These are phyloP conservation scores for Cossypha polioptera DNA, from an alignment of 2,797 vertebrate species.

Conservation along the genomic window DNA sequence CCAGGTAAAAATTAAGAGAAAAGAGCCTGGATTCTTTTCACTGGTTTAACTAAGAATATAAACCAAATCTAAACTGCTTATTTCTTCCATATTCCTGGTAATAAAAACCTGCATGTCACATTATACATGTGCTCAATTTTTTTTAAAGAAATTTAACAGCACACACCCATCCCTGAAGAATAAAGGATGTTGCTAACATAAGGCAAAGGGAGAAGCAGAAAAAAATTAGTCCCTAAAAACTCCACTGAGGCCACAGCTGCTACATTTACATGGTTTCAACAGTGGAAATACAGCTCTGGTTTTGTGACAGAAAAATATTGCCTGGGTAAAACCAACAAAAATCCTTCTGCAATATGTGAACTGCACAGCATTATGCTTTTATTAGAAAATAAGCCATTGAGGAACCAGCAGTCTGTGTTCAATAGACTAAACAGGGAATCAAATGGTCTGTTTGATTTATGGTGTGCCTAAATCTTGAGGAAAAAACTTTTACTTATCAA, in stretches of 20 bases:
- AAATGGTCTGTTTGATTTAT: slow-evolving; percentile 71
- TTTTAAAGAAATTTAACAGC: background rate
- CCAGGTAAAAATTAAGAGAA: background rate
- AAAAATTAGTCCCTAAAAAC: slow-evolving; percentile 33
- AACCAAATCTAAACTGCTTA: background rate
- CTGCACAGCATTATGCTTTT: background rate
- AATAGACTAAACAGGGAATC: slow-evolving; percentile 46
- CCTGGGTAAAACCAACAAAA: background rate
- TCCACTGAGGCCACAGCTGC: background rate
- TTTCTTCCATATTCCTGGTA: background rate
- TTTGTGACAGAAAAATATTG: background rate
- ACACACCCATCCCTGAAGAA: background rate
- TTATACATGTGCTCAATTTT: background rate
- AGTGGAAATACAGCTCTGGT: background rate
- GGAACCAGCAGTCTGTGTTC: slow-evolving; percentile 2
- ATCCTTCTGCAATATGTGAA: background rate
- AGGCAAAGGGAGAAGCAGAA: background rate
- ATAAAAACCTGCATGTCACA: background rate
- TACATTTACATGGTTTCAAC: background rate
- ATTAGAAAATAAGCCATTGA: slow-evolving; percentile 24
- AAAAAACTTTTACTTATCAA: slow-evolving; percentile 48
- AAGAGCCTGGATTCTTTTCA: background rate
- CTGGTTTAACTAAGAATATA: background rate
- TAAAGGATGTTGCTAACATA: background rate
- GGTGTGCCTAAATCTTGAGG: slow-evolving; percentile 52